Evolutionary conservation across 2,888 invertebrate genomes (phyloP), one percentile per base, ranked within the genome.

Genomic region (Epinotia demarniana): DNA sequence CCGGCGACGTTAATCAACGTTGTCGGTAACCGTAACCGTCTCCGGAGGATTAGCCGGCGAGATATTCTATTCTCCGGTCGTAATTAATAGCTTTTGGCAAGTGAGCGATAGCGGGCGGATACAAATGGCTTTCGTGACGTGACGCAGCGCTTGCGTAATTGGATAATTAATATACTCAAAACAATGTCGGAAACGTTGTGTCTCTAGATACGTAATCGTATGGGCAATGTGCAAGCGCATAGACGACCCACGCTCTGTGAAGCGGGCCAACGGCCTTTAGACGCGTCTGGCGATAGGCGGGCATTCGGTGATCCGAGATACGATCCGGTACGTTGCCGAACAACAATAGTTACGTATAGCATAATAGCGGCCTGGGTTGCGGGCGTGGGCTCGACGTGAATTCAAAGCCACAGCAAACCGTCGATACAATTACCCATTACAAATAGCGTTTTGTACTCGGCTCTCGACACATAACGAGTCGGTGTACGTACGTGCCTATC

Each of bases 61-160:
- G 92, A 92, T 92, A 92, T 91, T 92, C 92, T 92, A 92, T 93
- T 92, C 92, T 92, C 88, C 85, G 86, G 84, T 82, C 80, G 89
- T 93, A 93, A 94, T 93, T 93, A 92, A 94, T 94, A 90, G 93
- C 92, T 91, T 93, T 93, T 93, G 93, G 93, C 93, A 92, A 92
- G 90, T 89, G 90, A 90, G 89, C 89, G 90, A 87, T 84, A 80
- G 87, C 87, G 85, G 86, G 81, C 86, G 83, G 84, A 85, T 88
- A 84, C 86, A 87, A 91, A 90, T 90, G 88, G 87, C 85, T 87
- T 85, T 87, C 90, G 88, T 87, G 90, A 89, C 86, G 86, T 84
- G 84, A 83, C 86, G 83, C 81, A 87, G 88, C 89, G 86, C 85
- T 92, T 90, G 87, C 89, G 88, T 88, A 89, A 89, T 91, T 87